Evolutionary conservation across 2,888 invertebrate species (phyloP).

Genomic region (Halictus ligatus): DNA sequence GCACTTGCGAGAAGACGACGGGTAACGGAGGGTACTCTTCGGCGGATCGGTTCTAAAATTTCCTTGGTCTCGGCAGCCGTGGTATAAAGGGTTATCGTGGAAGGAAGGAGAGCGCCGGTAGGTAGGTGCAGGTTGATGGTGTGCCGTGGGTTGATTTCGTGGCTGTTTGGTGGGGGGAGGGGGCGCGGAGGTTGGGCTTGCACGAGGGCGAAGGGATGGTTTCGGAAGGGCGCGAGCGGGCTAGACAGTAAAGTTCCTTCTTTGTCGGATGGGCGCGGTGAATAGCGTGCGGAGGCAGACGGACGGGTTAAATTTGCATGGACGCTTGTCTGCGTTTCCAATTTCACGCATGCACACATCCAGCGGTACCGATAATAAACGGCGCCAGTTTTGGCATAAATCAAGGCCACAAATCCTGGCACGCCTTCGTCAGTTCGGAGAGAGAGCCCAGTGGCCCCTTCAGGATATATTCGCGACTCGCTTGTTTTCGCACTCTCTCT

Average conservation of each 20-base stretch:
- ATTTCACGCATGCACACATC: slow-evolving; percentile 82
- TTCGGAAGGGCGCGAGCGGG: slow-evolving; percentile 38
- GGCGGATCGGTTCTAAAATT: slow-evolving; percentile 42
- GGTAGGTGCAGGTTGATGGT: slow-evolving; percentile 33
- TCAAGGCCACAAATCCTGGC: slow-evolving; percentile 75
- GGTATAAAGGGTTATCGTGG: slow-evolving; percentile 36
- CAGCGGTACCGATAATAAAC: slow-evolving; percentile 77
- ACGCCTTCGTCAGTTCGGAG: slow-evolving; percentile 61
- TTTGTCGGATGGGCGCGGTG: slow-evolving; percentile 71
- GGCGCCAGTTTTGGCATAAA: slow-evolving; percentile 81
- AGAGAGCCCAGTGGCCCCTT: slow-evolving; percentile 40
- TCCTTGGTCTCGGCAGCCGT: slow-evolving; percentile 7
- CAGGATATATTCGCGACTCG: slow-evolving; percentile 49
- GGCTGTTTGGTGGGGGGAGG: neutral
- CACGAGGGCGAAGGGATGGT: neutral
- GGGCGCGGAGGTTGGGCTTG: neutral
- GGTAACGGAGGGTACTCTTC: slow-evolving; percentile 12
- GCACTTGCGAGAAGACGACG: neutral
- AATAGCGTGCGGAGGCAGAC: slow-evolving; percentile 74
- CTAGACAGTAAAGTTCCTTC: slow-evolving; percentile 75
- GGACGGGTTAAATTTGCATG: slow-evolving; percentile 81
- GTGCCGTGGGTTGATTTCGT: slow-evolving; percentile 11
- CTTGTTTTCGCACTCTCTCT: neutral
- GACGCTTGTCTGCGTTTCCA: slow-evolving; percentile 82
- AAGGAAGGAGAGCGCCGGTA: slow-evolving; percentile 15